Evolutionary conservation across 2,888 invertebrate species (phyloP).

Genomic region (Tetragnatha montana): DNA sequence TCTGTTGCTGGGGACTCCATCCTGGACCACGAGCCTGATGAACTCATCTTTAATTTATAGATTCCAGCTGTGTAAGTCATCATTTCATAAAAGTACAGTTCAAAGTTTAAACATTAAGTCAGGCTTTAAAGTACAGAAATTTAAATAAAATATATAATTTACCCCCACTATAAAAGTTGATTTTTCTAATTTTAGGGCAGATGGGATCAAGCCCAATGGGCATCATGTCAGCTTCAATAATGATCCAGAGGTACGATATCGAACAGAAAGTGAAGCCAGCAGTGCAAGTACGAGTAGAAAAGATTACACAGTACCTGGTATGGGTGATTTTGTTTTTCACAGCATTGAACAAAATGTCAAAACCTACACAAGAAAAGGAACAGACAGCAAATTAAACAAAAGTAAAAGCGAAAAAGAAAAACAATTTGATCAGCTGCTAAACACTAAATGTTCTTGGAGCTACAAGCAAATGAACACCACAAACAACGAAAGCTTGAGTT

Average conservation of each 20-base stretch:
- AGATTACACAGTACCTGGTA: neutral
- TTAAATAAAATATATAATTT: too few species aligned
- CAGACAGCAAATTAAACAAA: too few species aligned
- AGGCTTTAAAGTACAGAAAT: too few species aligned
- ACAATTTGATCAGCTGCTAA: constrained; percentile 41
- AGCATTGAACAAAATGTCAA: neutral
- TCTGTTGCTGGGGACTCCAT: too few species aligned
- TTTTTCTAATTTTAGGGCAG: neutral
- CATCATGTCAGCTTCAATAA: constrained; percentile 49
- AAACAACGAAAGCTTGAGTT: neutral
- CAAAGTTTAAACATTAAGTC: too few species aligned
- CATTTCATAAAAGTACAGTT: too few species aligned
- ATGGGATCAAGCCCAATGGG: neutral
- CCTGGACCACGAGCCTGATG: too few species aligned
- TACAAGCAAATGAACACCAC: constrained; percentile 31
- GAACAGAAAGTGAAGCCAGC: constrained; percentile 60
- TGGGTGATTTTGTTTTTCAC: too few species aligned
- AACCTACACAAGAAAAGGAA: neutral
- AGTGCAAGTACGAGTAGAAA: constrained; percentile 28
- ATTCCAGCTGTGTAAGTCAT: too few species aligned
- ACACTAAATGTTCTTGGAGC: constrained; percentile 60
- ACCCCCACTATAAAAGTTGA: neutral
- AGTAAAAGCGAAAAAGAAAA: constrained; percentile 14
- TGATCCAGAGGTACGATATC: constrained; percentile 51
- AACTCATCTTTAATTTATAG: too few species aligned